Conservation (phyloP, 2,888 invertebrate genomes). For the Amiota mariae region DNA sequence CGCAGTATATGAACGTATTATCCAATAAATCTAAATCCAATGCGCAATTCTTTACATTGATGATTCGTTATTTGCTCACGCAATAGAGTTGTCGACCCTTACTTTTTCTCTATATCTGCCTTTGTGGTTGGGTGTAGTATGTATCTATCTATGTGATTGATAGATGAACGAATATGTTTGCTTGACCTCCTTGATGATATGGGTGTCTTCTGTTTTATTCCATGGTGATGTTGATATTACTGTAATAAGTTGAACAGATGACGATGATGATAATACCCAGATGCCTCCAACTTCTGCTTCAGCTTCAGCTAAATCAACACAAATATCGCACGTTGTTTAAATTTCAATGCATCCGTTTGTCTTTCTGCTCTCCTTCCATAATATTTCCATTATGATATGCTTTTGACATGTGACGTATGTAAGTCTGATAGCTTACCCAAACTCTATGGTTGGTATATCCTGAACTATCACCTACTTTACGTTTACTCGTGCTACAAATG, state of each 20-base stretch:
- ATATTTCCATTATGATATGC: too few relatives aligned
- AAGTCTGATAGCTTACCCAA: too few relatives aligned
- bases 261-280: background rate
- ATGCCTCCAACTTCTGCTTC: background rate
- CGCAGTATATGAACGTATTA: slow-evolving; percentile 24
- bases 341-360: slow-evolving; percentile 5
- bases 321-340: slow-evolving; percentile 19
- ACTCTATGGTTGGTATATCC: too few relatives aligned
- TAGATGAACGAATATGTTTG: background rate
- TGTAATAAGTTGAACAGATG: slow-evolving; percentile 23
- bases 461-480: background rate
- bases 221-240: background rate
- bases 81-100: background rate
- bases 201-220: slow-evolving; percentile 4
- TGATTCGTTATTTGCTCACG: background rate
- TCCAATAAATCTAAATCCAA: slow-evolving; percentile 16
- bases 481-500: slow-evolving; percentile 28
- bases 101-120: background rate
- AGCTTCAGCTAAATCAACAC: slow-evolving; percentile 10
- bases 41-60: slow-evolving; percentile 10
- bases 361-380: background rate
- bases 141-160: background rate
- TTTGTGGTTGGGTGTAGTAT: background rate
- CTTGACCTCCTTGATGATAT: background rate
- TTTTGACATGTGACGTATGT: too few relatives aligned